Evolutionary conservation across 2,797 vertebrate species (phyloP).

Genomic region (Pipistrellus nathusii): DNA sequence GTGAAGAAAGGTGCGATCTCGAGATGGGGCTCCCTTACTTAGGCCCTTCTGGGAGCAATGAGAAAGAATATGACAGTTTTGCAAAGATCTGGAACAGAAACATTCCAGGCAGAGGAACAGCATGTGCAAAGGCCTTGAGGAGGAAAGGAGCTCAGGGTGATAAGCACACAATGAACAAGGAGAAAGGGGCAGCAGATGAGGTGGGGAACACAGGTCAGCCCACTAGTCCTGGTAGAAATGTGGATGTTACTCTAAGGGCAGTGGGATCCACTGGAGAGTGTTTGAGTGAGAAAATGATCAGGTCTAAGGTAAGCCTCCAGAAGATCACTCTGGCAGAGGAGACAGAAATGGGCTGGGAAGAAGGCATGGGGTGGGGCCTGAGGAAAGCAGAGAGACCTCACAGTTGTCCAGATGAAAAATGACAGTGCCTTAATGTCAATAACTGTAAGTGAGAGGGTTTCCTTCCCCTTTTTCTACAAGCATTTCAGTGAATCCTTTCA

Average conservation of each 20-base stretch:
- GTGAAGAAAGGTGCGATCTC: background rate
- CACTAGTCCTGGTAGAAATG: background rate
- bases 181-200: background rate
- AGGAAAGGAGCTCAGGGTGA: background rate
- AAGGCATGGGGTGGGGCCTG: accelerated
- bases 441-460: background rate
- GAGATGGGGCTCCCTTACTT: background rate
- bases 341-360: background rate
- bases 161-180: background rate
- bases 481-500: background rate
- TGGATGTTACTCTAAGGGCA: background rate
- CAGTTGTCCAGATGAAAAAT: background rate
- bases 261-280: background rate
- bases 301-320: background rate
- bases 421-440: background rate
- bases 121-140: background rate
- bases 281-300: background rate
- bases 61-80: background rate
- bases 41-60: background rate
- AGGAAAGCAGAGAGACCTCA: background rate
- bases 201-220: background rate
- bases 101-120: background rate
- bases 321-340: background rate
- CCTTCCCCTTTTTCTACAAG: background rate
- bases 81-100: background rate